phyloP scores from a whole-genome alignment of 2,797 vertebrate species.

The Sebastes flavidus region DNA sequence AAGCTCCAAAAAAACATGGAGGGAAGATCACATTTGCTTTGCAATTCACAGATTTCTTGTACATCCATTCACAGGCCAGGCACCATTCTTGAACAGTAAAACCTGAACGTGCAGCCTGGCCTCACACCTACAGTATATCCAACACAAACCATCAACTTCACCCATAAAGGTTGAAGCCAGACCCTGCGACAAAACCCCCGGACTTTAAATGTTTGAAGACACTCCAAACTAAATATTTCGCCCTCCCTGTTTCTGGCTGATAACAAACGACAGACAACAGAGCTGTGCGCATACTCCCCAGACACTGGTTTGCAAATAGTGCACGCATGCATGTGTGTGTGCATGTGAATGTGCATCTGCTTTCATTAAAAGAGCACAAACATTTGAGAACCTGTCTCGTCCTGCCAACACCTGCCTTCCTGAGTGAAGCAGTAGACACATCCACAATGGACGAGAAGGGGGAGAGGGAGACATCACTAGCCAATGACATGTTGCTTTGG shows the following conservation, averaged over 20 bases:
- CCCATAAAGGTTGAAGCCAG: conserved; percentile 16
- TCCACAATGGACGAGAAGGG: conserved; percentile 62
- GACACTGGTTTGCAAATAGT: conserved; percentile 15
- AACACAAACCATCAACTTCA: background rate
- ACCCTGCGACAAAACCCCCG: conserved; percentile 19
- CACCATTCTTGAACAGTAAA: background rate
- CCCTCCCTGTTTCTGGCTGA: conserved; percentile 59
- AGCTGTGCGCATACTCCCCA: conserved; percentile 41
- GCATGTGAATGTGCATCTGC: conserved; percentile 44
- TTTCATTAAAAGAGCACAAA: conserved; percentile 57
- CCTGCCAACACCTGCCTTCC: conserved; percentile 76
- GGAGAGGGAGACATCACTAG: conserved; percentile 70
- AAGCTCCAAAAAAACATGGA: background rate
- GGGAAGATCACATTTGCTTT: background rate
- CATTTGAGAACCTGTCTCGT: conserved; percentile 62
- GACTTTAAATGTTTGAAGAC: conserved; percentile 43
- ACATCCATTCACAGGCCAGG: background rate
- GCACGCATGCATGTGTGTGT: background rate
- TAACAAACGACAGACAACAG: conserved; percentile 55
- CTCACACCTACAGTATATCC: background rate
- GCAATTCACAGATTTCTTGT: background rate
- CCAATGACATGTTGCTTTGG: conserved; percentile 70
- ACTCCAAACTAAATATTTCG: conserved; percentile 51
- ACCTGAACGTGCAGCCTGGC: background rate
- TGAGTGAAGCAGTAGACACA: conserved; percentile 61